Evolutionary conservation across 1,140 invertebrate species (phyloP).

Genomic region (Brachionus calyciflorus): DNA sequence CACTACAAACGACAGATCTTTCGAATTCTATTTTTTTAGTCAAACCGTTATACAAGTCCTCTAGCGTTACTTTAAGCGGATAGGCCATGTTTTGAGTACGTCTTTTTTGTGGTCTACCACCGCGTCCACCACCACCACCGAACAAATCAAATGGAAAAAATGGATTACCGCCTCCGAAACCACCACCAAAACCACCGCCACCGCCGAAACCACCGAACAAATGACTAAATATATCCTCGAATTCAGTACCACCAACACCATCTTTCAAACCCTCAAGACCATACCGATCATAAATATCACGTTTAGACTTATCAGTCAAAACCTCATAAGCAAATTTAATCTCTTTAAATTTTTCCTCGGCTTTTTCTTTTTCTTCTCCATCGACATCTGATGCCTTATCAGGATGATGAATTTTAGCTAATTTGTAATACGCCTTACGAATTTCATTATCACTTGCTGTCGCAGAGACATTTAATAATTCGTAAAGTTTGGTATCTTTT

Average conservation of each 20-base stretch:
- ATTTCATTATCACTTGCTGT: slow-evolving; percentile 3
- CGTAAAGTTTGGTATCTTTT: slow-evolving; percentile 42
- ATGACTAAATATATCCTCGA: slow-evolving; percentile 31
- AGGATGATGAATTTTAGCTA: slow-evolving; percentile 99
- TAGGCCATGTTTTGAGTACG: slow-evolving; percentile 43
- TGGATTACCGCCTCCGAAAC: slow-evolving; percentile 10
- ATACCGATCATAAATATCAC: slow-evolving; percentile 32
- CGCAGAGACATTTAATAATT: slow-evolving; percentile 39
- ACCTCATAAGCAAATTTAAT: slow-evolving; percentile 47
- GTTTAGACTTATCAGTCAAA: slow-evolving; percentile 26
- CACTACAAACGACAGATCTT: slow-evolving; percentile 89
- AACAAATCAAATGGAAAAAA: slow-evolving; percentile 47
- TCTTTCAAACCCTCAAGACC: slow-evolving; percentile 47
- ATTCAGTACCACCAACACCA: slow-evolving; percentile 28
- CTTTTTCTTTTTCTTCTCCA: slow-evolving; percentile 82
- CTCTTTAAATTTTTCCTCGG: slow-evolving; percentile 69
- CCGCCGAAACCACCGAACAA: slow-evolving; percentile 38
- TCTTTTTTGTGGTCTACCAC: slow-evolving; percentile 4
- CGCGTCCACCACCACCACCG: background rate
- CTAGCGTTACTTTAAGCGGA: slow-evolving; percentile 72
- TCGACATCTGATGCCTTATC: slow-evolving; percentile 84
- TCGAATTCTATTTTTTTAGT: slow-evolving; percentile 83
- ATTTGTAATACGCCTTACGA: slow-evolving; percentile 76
- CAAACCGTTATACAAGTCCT: slow-evolving; percentile 88
- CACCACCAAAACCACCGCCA: slow-evolving; percentile 17